Percentiles rank a stretch among this genome's conserved stretches.
Conservation (phyloP, 2,888 invertebrate species). For the Cynaeus angustus region DNA sequence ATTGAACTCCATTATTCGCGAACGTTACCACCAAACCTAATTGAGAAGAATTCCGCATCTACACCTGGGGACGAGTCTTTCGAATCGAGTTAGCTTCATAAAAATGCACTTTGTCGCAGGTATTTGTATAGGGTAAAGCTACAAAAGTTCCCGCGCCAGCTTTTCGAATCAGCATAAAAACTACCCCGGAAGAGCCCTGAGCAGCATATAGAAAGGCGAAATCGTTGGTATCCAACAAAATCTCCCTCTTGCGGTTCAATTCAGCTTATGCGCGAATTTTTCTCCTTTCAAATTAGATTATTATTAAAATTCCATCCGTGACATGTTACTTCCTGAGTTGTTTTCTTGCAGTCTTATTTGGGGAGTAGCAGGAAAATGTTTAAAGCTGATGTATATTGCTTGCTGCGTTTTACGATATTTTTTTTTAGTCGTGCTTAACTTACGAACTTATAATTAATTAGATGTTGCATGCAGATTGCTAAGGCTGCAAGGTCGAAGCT, state of each 20-base stretch:
- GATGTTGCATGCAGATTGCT: conserved; percentile 15
- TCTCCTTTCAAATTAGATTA: conserved; percentile 35
- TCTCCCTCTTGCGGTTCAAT: conserved; percentile 40
- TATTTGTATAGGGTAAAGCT: conserved; percentile 36
- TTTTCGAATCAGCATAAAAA: conserved; percentile 35
- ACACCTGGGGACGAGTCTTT: conserved; percentile 13
- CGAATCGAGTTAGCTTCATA: conserved; percentile 16
- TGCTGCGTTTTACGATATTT: conserved; percentile 15
- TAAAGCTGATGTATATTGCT: neutral
- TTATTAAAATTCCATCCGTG: conserved; percentile 37
- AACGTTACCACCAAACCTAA: conserved; percentile 23
- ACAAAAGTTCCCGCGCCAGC: conserved; percentile 29
- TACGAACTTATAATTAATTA: conserved; percentile 8
- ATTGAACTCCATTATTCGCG: conserved; percentile 10
- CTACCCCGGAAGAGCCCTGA: conserved; percentile 35
- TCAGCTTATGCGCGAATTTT: conserved; percentile 41
- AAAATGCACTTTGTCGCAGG: conserved; percentile 38
- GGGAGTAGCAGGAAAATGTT: neutral
- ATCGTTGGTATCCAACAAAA: conserved; percentile 36
- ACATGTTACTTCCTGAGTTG: conserved; percentile 32
- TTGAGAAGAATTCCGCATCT: conserved; percentile 25
- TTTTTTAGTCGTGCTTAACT: conserved; percentile 9
- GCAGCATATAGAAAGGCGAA: conserved; percentile 35
- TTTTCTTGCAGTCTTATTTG: conserved; percentile 9
- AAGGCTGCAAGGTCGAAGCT: neutral